Evolutionary conservation across 2,113 vertebrate genomes (phyloP), one percentile per base, ranked within the genome.

Genomic region (Sigmodon hispidus): DNA sequence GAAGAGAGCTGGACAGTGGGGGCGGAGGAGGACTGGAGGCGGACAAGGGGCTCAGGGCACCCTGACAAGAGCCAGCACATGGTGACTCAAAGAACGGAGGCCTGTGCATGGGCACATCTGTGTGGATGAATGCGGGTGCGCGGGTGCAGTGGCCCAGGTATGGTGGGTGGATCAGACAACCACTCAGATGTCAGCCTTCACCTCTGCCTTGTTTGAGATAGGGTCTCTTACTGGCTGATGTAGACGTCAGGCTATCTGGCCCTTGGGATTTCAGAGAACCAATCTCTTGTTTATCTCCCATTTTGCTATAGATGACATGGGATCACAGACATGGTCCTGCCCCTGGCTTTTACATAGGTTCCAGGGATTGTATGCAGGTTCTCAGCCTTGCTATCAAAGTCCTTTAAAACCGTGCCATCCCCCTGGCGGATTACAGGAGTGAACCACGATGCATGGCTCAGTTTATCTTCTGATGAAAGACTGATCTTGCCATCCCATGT

Each of bases 401-500:
- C 19, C n/a, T 65, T 65, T 65, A 36, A 29, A 43, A 7, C 5
- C 1, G 61, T 48, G 43, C 21, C 29, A 13, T 48, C 61, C 67
- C 83, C 52, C 43, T 31, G 67, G 29, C 40, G 85, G 22, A 17
- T 55, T 15, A 87, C 34, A 29, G 65, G 65, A 55, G 36, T 55
- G 65, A n/a, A 16, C 36, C 22, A 55, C 61, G 43, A 50, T 45
- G 6, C 31, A 21, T 31, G 26, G 81, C 43, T 65, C 9, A n/a
- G 77, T 48, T 3, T 86, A 4, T 67, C 72, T 73, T 63, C 4
- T 12, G 12, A 63, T 21, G 22, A 4, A 13, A 69, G 10, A 36
- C 45, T 21, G 36, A 24, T 26, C 40, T 40, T 1, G 8, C 16
- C 36, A 5, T 10, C 36, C 40, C 48, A 2, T n/a, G 50, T 0